A percentile compares a stretch with the other conserved stretches of the same genome.
These are phyloP conservation scores for Anarrhichthys ocellatus DNA, from an alignment of 2,113 vertebrate species.

Conservation along the genomic window DNA sequence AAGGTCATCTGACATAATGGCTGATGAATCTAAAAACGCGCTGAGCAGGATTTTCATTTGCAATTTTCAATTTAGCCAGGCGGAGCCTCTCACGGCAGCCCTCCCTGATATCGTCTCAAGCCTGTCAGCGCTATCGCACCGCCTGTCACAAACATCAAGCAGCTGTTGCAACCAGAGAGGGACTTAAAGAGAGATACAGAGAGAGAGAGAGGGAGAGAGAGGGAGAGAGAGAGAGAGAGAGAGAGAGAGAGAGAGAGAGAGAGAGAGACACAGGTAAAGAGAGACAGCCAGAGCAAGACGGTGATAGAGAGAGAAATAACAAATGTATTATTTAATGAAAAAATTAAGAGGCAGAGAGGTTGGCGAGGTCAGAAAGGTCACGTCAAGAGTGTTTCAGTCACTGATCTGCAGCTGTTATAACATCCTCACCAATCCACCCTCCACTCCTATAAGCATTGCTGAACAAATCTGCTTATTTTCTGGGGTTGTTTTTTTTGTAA, in stretches of 20 bases:
- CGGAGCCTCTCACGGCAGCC: slow-evolving; percentile 45
- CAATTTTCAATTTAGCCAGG: slow-evolving; percentile 80
- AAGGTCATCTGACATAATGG: slow-evolving; percentile 82
- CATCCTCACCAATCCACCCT: neutral
- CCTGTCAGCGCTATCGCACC: slow-evolving; percentile 73
- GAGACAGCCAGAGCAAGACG: neutral
- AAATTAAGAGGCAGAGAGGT: slow-evolving; percentile 9
- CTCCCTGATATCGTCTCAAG: slow-evolving; percentile 73
- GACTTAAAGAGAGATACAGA: neutral
- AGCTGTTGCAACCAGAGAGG: slow-evolving; percentile 60
- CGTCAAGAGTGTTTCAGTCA: slow-evolving; percentile 15
- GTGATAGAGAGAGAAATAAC: slow-evolving; percentile 36
- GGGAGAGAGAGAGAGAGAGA: slow-evolving; percentile 26
- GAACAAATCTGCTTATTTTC: neutral
- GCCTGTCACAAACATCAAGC: slow-evolving; percentile 75
- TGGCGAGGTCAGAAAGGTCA: slow-evolving; percentile 8
- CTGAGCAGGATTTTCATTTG: slow-evolving; percentile 77
- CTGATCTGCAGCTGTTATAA: slow-evolving; percentile 5
- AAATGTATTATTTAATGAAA: slow-evolving; percentile 9
- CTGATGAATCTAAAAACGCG: slow-evolving; percentile 73
- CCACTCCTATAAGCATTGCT: neutral
- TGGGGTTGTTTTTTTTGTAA: neutral
- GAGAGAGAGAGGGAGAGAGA: slow-evolving; percentile 8
- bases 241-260: slow-evolving; percentile 24
- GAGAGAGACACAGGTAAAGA: slow-evolving; percentile 1